Conservation (phyloP, 1,140 invertebrate genomes). For the Drosophila melanica region DNA sequence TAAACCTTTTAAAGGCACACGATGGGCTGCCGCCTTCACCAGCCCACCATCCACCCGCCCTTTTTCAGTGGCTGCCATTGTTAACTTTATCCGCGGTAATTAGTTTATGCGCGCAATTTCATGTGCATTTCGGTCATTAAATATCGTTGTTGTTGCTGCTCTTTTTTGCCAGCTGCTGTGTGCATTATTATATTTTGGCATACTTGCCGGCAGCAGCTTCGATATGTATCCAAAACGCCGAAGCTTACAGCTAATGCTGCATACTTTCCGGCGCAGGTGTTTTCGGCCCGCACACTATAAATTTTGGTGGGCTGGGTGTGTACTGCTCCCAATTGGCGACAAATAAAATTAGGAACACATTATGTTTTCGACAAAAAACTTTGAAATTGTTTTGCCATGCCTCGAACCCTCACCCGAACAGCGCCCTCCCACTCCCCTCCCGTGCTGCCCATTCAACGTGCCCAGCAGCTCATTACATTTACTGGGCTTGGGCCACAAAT, state of each 20-base stretch:
- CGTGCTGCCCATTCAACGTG: neutral
- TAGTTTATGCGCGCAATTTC: conserved; percentile 82
- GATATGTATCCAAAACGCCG: conserved; percentile 56
- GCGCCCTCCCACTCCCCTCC: conserved; percentile 4
- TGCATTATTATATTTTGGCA: conserved; percentile 72
- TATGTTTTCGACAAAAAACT: conserved; percentile 79
- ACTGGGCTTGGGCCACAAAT: conserved; percentile 64
- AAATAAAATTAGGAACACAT: conserved; percentile 82
- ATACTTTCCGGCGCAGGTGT: conserved; percentile 64
- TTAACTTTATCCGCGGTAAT: conserved; percentile 81
- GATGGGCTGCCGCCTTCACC: conserved; percentile 3
- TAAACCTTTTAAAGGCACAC: conserved; percentile 51
- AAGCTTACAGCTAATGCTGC: conserved; percentile 59
- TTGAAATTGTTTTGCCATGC: conserved; percentile 68
- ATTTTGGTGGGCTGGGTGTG: conserved; percentile 38
- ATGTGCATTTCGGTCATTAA: conserved; percentile 80
- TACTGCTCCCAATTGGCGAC: conserved; percentile 74
- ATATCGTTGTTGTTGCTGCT: conserved; percentile 46
- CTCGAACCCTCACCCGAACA: conserved; percentile 13
- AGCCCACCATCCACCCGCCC: neutral
- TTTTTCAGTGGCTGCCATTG: conserved; percentile 47
- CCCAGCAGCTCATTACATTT: conserved; percentile 39
- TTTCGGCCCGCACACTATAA: conserved; percentile 63
- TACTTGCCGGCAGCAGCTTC: conserved; percentile 54
- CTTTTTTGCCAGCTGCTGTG: conserved; percentile 31